Evolutionary conservation across 2,797 vertebrate genomes (phyloP).

Genomic region (Pelobates cultripes): DNA sequence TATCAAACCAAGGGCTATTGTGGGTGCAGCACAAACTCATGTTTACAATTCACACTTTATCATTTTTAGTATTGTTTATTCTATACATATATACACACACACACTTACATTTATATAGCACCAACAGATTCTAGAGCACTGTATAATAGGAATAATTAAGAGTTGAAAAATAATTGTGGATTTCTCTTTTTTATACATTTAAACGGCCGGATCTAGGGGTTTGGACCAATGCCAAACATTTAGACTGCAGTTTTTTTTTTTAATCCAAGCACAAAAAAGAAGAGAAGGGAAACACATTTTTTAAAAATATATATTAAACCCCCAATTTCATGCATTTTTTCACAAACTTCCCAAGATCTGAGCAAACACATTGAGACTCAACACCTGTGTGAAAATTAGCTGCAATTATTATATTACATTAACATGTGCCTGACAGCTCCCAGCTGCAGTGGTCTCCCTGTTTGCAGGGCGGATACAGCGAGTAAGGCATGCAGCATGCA

Average conservation of each 20-base stretch:
- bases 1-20: no score
- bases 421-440: conserved; percentile 4
- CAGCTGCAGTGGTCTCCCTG: background rate
- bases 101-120: no score
- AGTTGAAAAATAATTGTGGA: no score
- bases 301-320: no score
- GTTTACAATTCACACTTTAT: no score
- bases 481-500: background rate
- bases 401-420: conserved; percentile 12
- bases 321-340: background rate
- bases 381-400: conserved; percentile 10
- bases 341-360: background rate
- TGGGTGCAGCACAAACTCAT: no score
- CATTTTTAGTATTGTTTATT: no score
- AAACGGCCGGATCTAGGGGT: conserved; percentile 5
- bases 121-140: no score
- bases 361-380: conserved; percentile 10
- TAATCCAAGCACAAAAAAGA: conserved; percentile 4
- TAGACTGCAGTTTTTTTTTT: background rate
- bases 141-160: no score
- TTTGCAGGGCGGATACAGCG: no score
- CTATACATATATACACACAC: no score
- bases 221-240: conserved; percentile 4
- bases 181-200: conserved; percentile 3
- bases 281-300: background rate